phyloP scores from a whole-genome alignment of 2,888 invertebrate species.

The Labia minor region DNA sequence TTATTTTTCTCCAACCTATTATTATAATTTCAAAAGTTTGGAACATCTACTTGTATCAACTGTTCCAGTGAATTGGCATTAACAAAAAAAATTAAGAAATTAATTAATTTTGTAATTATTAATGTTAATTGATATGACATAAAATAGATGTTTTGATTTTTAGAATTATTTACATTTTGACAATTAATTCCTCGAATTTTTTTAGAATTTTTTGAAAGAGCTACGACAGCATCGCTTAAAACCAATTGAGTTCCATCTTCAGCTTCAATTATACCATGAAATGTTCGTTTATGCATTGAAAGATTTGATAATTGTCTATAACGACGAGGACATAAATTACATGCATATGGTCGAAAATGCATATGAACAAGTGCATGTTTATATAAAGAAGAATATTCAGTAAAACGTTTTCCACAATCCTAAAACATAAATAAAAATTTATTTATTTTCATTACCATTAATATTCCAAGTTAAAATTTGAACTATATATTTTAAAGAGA shows the following conservation, averaged over 20 bases:
- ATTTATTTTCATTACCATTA: background rate
- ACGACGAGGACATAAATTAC: slow-evolving; percentile 46
- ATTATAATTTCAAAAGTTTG: too few relatives aligned
- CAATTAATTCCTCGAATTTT: background rate
- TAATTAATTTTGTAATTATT: too few relatives aligned
- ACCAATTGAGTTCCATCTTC: slow-evolving; percentile 27
- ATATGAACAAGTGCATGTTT: slow-evolving; percentile 55
- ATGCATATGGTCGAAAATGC: slow-evolving; percentile 46
- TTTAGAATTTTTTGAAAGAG: slow-evolving; percentile 20
- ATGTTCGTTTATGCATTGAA: slow-evolving; percentile 48
- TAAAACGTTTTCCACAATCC: slow-evolving; percentile 53
- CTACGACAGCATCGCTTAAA: slow-evolving; percentile 25
- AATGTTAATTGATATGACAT: too few relatives aligned
- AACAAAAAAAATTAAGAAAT: too few relatives aligned
- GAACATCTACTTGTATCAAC: too few relatives aligned
- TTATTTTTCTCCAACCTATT: too few relatives aligned
- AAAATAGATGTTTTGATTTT: too few relatives aligned
- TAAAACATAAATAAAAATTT: slow-evolving; percentile 28
- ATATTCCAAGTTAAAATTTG: background rate
- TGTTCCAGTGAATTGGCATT: too few relatives aligned
- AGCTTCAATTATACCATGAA: slow-evolving; percentile 37
- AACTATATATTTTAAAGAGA: background rate
- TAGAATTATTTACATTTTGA: background rate
- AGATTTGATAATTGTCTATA: slow-evolving; percentile 51
- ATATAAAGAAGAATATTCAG: slow-evolving; percentile 58